A percentile compares a stretch with the other conserved stretches of the same genome.
These are phyloP conservation scores for Anorthoa munda DNA, from an alignment of 2,888 invertebrate species.

Conservation along the genomic window DNA sequence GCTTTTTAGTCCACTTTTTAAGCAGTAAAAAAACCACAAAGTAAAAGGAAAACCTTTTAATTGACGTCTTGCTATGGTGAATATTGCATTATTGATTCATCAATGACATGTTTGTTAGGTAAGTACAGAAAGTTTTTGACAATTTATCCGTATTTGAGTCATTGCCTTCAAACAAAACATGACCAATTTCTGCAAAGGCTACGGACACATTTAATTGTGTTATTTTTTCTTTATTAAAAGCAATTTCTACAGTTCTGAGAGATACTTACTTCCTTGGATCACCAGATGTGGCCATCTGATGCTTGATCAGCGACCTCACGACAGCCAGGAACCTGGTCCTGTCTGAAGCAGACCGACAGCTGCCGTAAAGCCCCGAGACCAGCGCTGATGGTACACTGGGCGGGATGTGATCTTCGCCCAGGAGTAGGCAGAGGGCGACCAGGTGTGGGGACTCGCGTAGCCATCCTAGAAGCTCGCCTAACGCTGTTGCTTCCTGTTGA, in stretches of 20 bases:
- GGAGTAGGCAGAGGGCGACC: constrained; percentile 85
- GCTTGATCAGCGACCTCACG: constrained; percentile 84
- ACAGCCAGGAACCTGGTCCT: constrained; percentile 82
- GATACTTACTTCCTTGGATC: constrained; percentile 88
- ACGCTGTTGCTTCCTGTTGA: constrained; percentile 83
- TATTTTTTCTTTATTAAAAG: too few species aligned
- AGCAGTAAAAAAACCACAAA: too few species aligned
- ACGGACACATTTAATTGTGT: too few species aligned
- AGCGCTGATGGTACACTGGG: constrained; percentile 80
- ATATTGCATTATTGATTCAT: neutral
- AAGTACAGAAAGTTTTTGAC: neutral
- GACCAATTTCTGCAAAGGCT: neutral
- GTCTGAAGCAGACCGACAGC: constrained; percentile 81
- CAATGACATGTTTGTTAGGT: neutral
- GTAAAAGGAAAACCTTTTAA: neutral
- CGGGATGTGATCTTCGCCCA: constrained; percentile 87
- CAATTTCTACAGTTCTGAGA: too few species aligned
- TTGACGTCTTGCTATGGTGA: neutral
- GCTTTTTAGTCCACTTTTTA: too few species aligned
- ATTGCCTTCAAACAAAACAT: neutral
- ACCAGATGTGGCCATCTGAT: constrained; percentile 83
- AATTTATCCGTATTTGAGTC: constrained; percentile 10
- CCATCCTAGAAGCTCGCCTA: constrained; percentile 88
- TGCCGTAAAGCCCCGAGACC: constrained; percentile 86
- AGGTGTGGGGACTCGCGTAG: constrained; percentile 87